Conservation (phyloP, 35 echinoderm and acorn worm species). For the Strongylocentrotus purpuratus region DNA sequence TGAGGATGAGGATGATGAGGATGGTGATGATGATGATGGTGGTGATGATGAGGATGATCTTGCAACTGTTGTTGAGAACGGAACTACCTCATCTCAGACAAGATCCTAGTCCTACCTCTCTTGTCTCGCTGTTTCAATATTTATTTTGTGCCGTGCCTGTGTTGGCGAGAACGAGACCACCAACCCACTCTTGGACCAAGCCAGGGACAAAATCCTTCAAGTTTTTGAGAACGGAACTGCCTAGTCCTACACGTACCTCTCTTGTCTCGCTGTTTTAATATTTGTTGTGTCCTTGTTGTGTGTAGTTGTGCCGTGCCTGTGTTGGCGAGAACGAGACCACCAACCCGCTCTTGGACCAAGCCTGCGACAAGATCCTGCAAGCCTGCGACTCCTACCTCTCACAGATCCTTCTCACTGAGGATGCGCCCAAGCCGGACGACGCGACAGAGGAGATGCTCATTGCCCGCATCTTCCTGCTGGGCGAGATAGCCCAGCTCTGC, state of each 20-base stretch:
- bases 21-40: no score
- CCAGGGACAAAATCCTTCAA: conserved; percentile 56
- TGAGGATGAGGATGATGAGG: no score
- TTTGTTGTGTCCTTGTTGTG: neutral
- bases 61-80: no score
- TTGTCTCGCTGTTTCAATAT: no score
- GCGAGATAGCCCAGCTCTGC: conserved; percentile 74
- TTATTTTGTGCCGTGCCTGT: neutral
- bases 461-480: conserved; percentile 56
- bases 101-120: no score
- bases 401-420: conserved; percentile 59
- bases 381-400: conserved; percentile 79
- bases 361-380: conserved; percentile 57
- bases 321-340: conserved; percentile 10
- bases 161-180: conserved; percentile 10
- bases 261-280: no score
- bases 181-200: neutral
- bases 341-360: neutral
- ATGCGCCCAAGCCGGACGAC: neutral
- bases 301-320: conserved; percentile 30
- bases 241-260: no score
- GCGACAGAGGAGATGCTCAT: conserved; percentile 21
- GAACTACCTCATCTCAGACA: no score
- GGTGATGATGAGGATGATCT: no score
- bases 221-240: no score